Evolutionary conservation across 2,888 invertebrate genomes (phyloP).

Genomic region (Eustalomyia histrio): DNA sequence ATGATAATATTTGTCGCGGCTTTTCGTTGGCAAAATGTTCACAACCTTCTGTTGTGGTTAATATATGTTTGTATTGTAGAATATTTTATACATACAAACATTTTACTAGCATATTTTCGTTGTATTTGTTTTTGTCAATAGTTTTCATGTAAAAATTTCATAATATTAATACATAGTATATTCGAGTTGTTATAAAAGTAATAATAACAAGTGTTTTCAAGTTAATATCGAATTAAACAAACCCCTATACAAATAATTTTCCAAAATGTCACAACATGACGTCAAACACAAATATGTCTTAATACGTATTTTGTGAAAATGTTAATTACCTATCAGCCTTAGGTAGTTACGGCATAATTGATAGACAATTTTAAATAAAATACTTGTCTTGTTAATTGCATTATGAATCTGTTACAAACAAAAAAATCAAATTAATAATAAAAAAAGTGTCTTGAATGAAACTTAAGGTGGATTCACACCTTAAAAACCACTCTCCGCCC

Average conservation of each 20-base stretch:
- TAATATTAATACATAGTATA: background rate
- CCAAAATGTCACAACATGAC: background rate
- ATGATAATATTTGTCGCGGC: conserved; percentile 4
- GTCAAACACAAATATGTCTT: background rate
- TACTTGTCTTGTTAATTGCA: background rate
- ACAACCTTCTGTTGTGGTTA: background rate
- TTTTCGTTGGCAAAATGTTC: conserved; percentile 2
- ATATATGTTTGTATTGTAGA: no score
- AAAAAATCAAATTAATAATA: background rate
- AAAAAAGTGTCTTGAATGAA: background rate
- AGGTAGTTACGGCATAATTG: background rate
- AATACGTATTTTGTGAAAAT: background rate
- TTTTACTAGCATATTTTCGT: background rate
- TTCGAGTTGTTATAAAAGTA: background rate
- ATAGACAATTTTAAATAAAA: background rate
- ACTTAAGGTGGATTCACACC: no score
- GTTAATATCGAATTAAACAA: background rate
- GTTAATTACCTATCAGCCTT: background rate
- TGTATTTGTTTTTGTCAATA: background rate
- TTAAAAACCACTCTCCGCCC: no score
- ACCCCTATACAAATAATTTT: background rate
- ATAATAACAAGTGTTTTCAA: background rate
- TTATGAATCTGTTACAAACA: background rate
- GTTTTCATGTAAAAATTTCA: background rate
- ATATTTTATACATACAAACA: background rate